A percentile compares a stretch with the other conserved stretches of the same genome.
Conservation (phyloP, 2,797 vertebrate species). For the Lepus townsendii region DNA sequence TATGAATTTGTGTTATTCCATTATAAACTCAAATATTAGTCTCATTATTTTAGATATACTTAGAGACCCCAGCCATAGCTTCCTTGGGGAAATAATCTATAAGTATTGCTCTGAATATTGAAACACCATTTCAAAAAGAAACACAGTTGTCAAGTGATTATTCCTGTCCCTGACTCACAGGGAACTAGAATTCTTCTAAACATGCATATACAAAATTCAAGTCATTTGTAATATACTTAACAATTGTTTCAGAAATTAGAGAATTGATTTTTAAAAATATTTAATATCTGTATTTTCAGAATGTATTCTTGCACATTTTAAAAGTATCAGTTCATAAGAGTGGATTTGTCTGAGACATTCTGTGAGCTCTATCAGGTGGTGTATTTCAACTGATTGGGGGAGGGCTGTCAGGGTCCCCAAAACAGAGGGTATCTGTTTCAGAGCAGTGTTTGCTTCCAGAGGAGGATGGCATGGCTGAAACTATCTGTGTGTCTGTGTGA, state of each 20-base stretch:
- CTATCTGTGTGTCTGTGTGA: not conserved
- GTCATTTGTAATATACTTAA: not conserved
- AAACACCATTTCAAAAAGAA: not conserved
- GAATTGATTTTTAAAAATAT: not conserved
- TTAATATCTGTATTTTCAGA: not conserved
- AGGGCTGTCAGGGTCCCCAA: not conserved
- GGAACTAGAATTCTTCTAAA: not conserved
- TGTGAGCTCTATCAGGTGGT: not conserved
- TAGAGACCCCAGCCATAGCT: not conserved
- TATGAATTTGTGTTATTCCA: not conserved
- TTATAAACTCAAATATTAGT: not conserved
- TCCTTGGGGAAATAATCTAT: not conserved
- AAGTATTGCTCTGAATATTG: not conserved
- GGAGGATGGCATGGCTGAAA: not conserved
- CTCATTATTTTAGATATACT: conserved; percentile 6
- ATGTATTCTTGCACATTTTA: not conserved
- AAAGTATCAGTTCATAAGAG: not conserved
- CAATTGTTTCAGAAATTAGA: not conserved
- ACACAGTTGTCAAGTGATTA: not conserved
- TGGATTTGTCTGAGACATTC: not conserved
- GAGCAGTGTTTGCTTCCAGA: not conserved
- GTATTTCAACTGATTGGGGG: not conserved
- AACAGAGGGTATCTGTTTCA: not conserved
- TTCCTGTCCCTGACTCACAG: not conserved
- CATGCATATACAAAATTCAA: not conserved